phyloP scores from a whole-genome alignment of 2,888 invertebrate species.

The Anagyrus pseudococci region DNA sequence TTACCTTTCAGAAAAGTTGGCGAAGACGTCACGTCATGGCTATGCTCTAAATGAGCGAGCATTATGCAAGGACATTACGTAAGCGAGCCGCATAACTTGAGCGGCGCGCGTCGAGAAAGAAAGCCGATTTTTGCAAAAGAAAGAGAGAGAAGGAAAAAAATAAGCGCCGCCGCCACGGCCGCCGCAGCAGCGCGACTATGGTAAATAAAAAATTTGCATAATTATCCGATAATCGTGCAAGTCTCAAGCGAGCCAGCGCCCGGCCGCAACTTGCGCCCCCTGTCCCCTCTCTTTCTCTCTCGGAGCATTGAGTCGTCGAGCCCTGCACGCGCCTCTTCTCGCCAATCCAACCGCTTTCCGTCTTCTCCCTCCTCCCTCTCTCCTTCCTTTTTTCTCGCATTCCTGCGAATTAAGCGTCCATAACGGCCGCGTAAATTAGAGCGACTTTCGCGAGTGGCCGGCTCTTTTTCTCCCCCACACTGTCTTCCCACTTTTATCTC shows the following conservation, averaged over 20 bases:
- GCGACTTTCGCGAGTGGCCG: constrained; percentile 25
- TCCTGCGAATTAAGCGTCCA: constrained; percentile 33
- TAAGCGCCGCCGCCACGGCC: too few species aligned
- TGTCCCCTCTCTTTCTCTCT: constrained; percentile 1
- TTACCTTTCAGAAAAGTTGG: too few species aligned
- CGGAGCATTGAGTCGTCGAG: constrained; percentile 26
- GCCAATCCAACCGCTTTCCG: too few species aligned
- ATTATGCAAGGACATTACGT: too few species aligned
- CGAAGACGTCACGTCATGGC: too few species aligned
- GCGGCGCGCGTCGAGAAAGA: not conserved
- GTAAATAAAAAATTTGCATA: constrained; percentile 25
- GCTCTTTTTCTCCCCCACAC: constrained; percentile 6
- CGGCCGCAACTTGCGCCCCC: not conserved
- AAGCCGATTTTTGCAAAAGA: not conserved
- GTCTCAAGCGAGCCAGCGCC: not conserved
- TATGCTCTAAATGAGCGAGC: too few species aligned
- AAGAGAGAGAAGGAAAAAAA: not conserved
- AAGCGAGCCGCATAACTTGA: too few species aligned
- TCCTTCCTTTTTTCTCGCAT: constrained; percentile 20
- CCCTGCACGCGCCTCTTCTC: constrained; percentile 15
- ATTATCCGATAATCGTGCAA: constrained; percentile 28
- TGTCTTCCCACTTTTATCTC: not conserved
- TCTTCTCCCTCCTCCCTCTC: constrained; percentile 6
- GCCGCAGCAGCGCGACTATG: not conserved
- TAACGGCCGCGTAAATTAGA: constrained; percentile 32